Base-by-base conservation (phyloP, 2,888 invertebrate species). In the Nysson spinosus region DNA sequence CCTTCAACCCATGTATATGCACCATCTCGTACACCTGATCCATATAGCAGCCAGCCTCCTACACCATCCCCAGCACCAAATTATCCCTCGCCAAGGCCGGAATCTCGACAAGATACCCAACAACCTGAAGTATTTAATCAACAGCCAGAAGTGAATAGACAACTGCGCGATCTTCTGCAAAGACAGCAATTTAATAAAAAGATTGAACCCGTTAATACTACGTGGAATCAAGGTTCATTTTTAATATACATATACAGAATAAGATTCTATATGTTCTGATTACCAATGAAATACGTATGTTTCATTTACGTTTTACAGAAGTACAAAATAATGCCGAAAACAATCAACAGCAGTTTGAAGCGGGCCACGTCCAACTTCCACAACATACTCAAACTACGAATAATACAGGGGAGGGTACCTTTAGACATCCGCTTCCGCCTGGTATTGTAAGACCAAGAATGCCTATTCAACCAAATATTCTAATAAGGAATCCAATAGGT, bases 141-240 rank as follows among this genome's bases (percentile, higher is more conserved):
- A 44, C 89, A 88, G 52, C 90, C 89, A 35, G 91, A 91, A 78
- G 89, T 92, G 81, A 93, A 93, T 80, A 89, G 93, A 3, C 96
- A 96, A 81, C 88, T 96, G 37, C 88, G 96, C 20, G 95, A 96
- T 83, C 87, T 96, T 67, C 88, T 96, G 52, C 95, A 95, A 83
- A 89, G 94, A 44, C 94, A 94, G 78, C 93, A 94, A 62, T 91
- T 88, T 47, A 90, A 88, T 63, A 91, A 91, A 76, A 90, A 91
- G 75, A 85, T 90, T 69, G 90, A 91, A 51, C 85, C 87, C 2
- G 73, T 83, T 2, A 71, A 71, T 24, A 72, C 77, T 37, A 63
- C 73, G 17, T 87, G 87, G 87, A 82, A 54, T 72, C 85, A 83
- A 82, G 86, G 86, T 85, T 71, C 1, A 39, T 20, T n/a, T 39